Percentiles rank a stretch among this genome's conserved stretches.
phyloP scores from a whole-genome alignment of 1,140 invertebrate species.

The Notospermus geniculatus region DNA sequence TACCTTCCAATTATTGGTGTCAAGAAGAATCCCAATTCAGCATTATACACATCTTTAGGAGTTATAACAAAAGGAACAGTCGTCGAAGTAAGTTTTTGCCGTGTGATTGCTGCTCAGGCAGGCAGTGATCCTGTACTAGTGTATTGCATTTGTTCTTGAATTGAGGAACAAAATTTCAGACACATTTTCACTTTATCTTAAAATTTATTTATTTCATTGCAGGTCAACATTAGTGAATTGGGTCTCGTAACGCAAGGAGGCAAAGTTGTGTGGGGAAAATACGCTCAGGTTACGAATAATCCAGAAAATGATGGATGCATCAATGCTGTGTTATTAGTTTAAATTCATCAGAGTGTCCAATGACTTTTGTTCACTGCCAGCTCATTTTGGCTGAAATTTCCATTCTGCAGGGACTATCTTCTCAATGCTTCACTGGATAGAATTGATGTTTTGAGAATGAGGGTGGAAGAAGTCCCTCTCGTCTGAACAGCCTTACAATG shows the following conservation, averaged over 20 bases:
- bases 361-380: too few relatives aligned
- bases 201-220: conserved; percentile 18
- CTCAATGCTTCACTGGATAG: too few relatives aligned
- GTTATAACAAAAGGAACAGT: conserved; percentile 88
- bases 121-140: too few relatives aligned
- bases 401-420: too few relatives aligned
- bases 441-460: too few relatives aligned
- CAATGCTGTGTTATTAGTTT: conserved; percentile 96
- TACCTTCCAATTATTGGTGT: conserved; percentile 97
- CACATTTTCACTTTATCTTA: background rate
- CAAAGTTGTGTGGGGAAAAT: conserved; percentile 99
- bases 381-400: too few relatives aligned
- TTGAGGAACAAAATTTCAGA: too few relatives aligned
- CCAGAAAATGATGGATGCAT: conserved; percentile 99
- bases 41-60: conserved; percentile 94
- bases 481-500: too few relatives aligned
- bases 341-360: conserved; percentile 46
- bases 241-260: conserved; percentile 98
- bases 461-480: too few relatives aligned
- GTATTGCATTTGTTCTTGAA: too few relatives aligned
- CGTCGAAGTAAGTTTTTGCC: conserved; percentile 45
- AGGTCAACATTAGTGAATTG: conserved; percentile 95
- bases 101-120: background rate
- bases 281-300: conserved; percentile 99
- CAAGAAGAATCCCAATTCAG: conserved; percentile 97